phyloP scores from a whole-genome alignment of 2,113 vertebrate genomes.

The Abramis brama region DNA sequence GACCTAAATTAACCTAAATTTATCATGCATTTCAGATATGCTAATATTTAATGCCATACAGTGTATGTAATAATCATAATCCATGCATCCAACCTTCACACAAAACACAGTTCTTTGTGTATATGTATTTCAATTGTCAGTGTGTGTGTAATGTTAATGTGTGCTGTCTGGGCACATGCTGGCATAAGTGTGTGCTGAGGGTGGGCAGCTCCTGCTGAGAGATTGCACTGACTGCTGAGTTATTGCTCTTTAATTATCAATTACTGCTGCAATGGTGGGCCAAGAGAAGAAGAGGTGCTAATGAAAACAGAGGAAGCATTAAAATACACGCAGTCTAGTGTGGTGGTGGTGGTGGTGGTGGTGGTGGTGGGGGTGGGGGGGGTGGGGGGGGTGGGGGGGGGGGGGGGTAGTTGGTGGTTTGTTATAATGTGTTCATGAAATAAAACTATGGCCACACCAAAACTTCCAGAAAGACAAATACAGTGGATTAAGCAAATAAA shows the following conservation, averaged over 20 bases:
- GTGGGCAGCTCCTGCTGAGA: constrained; percentile 69
- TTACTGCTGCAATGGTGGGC: constrained; percentile 65
- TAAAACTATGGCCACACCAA: too few species aligned
- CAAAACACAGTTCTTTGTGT: not conserved
- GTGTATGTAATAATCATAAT: not conserved
- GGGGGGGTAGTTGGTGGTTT: not conserved
- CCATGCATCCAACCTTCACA: not conserved
- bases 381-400: too few species aligned
- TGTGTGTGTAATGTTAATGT: constrained; percentile 23
- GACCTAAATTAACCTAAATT: too few species aligned
- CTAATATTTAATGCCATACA: not conserved
- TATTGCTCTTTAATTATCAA: constrained; percentile 85
- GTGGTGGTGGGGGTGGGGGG: not conserved
- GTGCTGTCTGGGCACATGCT: not conserved
- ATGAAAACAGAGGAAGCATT: constrained; percentile 79
- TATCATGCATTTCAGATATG: not conserved
- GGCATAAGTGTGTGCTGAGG: constrained; percentile 50
- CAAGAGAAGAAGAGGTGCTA: constrained; percentile 74
- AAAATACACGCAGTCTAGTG: constrained; percentile 63
- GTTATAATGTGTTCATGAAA: too few species aligned
- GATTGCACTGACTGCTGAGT: constrained; percentile 80
- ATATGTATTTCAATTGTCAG: not conserved
- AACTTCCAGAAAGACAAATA: too few species aligned
- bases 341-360: not conserved
- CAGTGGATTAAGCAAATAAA: too few species aligned